Evolutionary conservation across 2,113 vertebrate species (phyloP), one percentile per base, ranked within the genome.

Genomic region (Halcyon senegalensis): DNA sequence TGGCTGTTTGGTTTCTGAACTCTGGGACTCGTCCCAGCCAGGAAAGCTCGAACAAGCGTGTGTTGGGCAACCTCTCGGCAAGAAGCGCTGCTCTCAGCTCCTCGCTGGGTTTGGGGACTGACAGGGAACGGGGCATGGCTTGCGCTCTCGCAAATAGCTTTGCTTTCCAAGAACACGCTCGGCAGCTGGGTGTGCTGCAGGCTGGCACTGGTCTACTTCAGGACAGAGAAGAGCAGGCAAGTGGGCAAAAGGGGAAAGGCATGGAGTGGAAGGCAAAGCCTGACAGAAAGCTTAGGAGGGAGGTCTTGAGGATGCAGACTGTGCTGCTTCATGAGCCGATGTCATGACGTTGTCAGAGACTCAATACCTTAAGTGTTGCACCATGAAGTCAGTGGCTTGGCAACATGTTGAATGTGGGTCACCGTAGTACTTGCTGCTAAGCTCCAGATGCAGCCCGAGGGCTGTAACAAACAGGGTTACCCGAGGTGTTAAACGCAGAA

Each of bases 381-480:
- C 27, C 0, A 1, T 13, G 4, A 53, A 37, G 46, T 33, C 3
- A 4, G 16, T 25, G 21, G 28, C 68, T 63, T 44, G 48, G 46
- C 18, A 70, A 31, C 1, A 1, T 1, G 0, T 17, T 53, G 14
- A 21, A 10, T 44, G 7, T 5, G 5, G 48, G 64, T 35, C 35
- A 35, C 35, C 35, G 35, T 35, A 35, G 35, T 35, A 35, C 35
- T 35, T 35, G 35, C 35, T 63, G 56, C 62, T 27, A 7, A 62
- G 31, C 19, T 75, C 31, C 11, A 39, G 64, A 4, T 48, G 37
- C 30, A 70, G 51, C 19, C 51, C 5, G 30, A 60, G 64, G 31
- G 18, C 59, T 55, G 17, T 11, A 43, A 5, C 4, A 1, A 64
- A 46, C 4, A 8, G 13, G 11, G 11, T 28, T 33, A 39, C n/a